Base-by-base conservation (phyloP, 2,113 vertebrate species). In the Oenanthe oenanthe region DNA sequence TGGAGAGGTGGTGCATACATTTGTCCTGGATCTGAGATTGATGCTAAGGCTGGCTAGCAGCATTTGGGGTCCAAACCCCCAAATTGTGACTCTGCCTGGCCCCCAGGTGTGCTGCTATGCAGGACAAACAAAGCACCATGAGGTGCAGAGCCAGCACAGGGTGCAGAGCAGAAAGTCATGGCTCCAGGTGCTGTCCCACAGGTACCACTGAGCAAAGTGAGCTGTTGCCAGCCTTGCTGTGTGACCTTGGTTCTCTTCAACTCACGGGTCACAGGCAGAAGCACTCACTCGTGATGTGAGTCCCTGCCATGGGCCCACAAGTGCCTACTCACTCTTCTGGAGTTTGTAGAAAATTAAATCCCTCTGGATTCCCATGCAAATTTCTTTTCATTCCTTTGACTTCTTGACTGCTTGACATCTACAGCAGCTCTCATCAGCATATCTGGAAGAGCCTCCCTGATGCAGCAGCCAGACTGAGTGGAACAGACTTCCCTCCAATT, bases 211-310 rank as follows among this genome's bases (percentile, higher is more conserved):
- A 3, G 34, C 51, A 45, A 25, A 34, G 25, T 2, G 24, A 66
- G 19, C 13, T 11, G 3, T 4, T 25, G 10, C 21, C 36, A 40
- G 0, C 36, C 38, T 36, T 43, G 31, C 22, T 34, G 32, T 3
- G 0, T 47, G 29, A 47, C 14, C 36, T 6, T 28, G 26, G 26
- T 47, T 0, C 0, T 53, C 66, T 77, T 38, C 18, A 36, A 21
- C 22, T 28, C 29, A 2, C 1, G 4, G 19, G 7, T 18, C n/a
- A 28, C 6, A 4, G 4, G 20, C 34, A 70, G 48, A 57, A 65
- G 18, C 40, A 61, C 0, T 32, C 36, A 17, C 26, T 38, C 34
- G 4, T 7, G 9, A 13, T 16, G 16, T 17, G 29, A 40, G 43
- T 24, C 18, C 17, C 25, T 18, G 3, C 6, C 24, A 6, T 2